Evolutionary conservation across 1,140 invertebrate species (phyloP), one percentile per base, ranked within the genome.

Genomic region (Battus philenor): DNA sequence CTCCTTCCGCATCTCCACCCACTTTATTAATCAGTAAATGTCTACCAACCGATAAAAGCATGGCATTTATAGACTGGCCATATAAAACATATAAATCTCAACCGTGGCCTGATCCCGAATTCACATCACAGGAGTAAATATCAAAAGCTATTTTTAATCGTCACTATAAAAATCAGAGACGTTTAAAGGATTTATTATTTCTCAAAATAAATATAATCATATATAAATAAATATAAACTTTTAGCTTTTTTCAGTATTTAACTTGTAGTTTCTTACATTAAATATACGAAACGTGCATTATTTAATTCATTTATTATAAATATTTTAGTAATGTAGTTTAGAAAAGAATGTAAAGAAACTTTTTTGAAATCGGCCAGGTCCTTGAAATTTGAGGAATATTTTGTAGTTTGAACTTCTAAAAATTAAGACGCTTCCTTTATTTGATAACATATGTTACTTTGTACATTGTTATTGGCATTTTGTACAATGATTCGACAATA

Each of bases 11-110:
- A 66, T 83, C 66, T 66, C 65, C 62, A 53, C 66, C 70, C 68
- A 79, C 71, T 83, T 79, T 81, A 77, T 77, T 77, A 83, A 84
- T 78, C 77, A 75, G 68, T 81, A 76, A 84, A 81, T 67, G 75
- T 81, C 77, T 71, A 68, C 66, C 68, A 68, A 68, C 67, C 63
- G 66, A 73, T 84, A 81, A 80, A 83, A 81, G 59, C 56, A 55
- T 63, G 71, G 65, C 80, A 65, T 84, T 84, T 80, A 84, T 80
- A 79, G 73, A 75, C 69, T 71, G 53, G 61, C 59, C 63, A 67
- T 75, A 73, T 79, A 78, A 81, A 76, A 66, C 57, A 62, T 76
- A 78, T 81, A 79, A 81, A 84, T 79, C 66, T 66, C 45, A 81
- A 79, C 69, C 81, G 77, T 77, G 64, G 65, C 44, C 47, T 56